Base-by-base conservation (phyloP, 2,797 vertebrate species). In the Phataginus tetradactyla region DNA sequence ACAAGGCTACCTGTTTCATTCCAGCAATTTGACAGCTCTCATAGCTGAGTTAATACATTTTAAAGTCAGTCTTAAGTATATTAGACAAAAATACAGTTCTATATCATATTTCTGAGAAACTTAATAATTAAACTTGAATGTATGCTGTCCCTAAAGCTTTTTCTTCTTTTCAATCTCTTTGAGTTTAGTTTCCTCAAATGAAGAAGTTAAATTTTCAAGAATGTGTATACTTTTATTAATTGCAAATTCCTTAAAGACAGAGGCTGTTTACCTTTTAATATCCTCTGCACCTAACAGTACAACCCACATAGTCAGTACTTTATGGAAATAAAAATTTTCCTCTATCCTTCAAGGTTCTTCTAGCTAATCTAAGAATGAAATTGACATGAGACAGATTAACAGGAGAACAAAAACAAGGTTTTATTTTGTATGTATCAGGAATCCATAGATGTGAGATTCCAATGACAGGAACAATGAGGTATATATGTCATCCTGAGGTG, bases 111-210 rank as follows among this genome's bases (percentile, higher is more conserved):
- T 91, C 42, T 96, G 74, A 94, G 78, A 79, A 57, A 64, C 37
- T 86, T 87, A 87, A 85, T 92, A 95, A 94, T 94, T 92, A 94
- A 91, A 87, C 9, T 14, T 71, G 72, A 97, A 87, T 92, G n/a
- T 81, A 34, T 61, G 45, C 49, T 94, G 57, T 84, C 42, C 18
- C 29, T 75, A 75, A 85, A 92, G 68, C 85, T 11, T 94, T 90
- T 81, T 63, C 57, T 93, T 29, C 61, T 78, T 93, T 92, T 85
- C 93, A 94, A 55, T 64, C 29, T 86, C 57, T 92, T 83, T 59
- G 53, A 80, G 17, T 90, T 94, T 92, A 53, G 37, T 64, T 95
- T 92, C 61, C 89, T 84, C 39, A 92, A 80, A 80, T 77, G 15
- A 83, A 96, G 79, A 83, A 96, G 79, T 57, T 71, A 92, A 29